phyloP scores from a whole-genome alignment of 2,797 vertebrate species.

The Alectoris magna region DNA sequence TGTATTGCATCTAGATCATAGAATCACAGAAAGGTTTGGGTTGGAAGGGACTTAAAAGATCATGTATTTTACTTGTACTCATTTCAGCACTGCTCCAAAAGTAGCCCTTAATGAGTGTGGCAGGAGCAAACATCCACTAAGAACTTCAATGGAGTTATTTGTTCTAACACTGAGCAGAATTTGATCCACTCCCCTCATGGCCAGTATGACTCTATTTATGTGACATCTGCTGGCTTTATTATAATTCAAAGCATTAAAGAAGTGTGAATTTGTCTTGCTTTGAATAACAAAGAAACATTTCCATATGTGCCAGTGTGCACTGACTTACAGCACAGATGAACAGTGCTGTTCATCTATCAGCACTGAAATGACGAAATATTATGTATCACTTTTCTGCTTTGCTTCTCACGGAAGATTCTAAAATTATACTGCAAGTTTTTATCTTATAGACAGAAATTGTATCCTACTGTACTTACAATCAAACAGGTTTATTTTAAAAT shows the following conservation, averaged over 20 bases:
- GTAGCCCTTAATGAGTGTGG: not conserved
- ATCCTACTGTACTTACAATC: not conserved
- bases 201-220: slow-evolving; percentile 13
- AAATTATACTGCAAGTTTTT: not conserved
- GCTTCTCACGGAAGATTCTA: not conserved
- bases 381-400: not conserved
- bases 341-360: not conserved
- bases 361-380: not conserved
- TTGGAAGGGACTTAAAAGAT: too few species aligned
- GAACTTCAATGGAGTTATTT: not conserved
- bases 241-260: not conserved
- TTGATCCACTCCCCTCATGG: not conserved
- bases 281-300: not conserved
- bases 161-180: not conserved
- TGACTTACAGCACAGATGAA: not conserved
- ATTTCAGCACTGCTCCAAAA: not conserved
- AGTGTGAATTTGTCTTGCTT: not conserved
- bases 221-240: slow-evolving; percentile 17
- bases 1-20: not conserved
- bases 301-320: not conserved
- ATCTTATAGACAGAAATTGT: not conserved
- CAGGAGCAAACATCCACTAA: not conserved
- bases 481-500: not conserved
- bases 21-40: too few species aligned
- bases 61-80: not conserved